Base-by-base conservation (phyloP, 2,797 vertebrate species). In the Apogon hyalosoma region DNA sequence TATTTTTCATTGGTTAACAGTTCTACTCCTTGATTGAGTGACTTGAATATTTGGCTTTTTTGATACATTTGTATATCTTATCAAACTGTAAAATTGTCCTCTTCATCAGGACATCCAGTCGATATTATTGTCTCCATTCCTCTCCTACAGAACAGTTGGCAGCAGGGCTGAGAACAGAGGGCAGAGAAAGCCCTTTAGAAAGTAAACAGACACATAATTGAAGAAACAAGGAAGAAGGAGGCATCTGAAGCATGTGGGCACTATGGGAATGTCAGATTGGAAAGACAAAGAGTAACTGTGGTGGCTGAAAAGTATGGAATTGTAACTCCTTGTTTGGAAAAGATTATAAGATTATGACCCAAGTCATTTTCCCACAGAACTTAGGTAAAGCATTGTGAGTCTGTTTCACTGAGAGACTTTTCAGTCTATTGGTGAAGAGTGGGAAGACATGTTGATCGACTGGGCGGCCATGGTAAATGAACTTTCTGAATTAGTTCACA, bases 171-270 rank as follows among this genome's bases (percentile, higher is more conserved):
- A 87, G 81, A 89, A 82, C 79, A 82, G 83, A 87, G 80, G 86
- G 88, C 86, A 92, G 96, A 96, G 95, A 94, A 87, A 91, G 86
- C 80, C 86, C 94, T 94, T 96, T 97, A 94, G 93, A 98, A 94
- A 89, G 88, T 97, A 96, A 98, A 98, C 96, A 98, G 96, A 94
- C 90, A 93, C 92, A 91, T 94, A 96, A 97, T 97, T 97, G 97
- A 98, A 94, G 97, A 96, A 97, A 98, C 95, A 96, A 97, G 96
- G 96, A 98, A 97, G 95, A 96, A 74, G 90, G 76, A 90, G 96
- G 96, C 90, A 98, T 98, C 90, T 91, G 82, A 94, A 94, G 93
- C 95, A 98, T 94, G 96, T 93, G 96, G 94, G 93, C 96, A 96
- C 97, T 94, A 95, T 87, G 94, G 92, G 96, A 97, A 98, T 98